Evolutionary conservation across 1,140 invertebrate species (phyloP).

Genomic region (Solenopsis invicta): DNA sequence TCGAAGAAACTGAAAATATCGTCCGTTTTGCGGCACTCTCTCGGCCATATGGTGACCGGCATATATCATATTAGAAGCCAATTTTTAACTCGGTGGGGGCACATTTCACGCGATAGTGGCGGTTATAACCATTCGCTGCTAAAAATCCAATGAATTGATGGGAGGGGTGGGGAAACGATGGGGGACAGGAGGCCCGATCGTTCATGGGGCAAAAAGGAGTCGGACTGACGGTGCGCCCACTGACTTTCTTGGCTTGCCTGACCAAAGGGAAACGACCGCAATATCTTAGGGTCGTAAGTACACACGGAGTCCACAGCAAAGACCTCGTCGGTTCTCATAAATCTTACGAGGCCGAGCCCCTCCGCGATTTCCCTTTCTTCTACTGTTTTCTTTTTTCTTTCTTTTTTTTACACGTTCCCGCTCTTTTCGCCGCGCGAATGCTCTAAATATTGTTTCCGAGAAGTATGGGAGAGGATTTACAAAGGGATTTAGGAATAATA

Average conservation of each 20-base stretch:
- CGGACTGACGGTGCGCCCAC: constrained; percentile 47
- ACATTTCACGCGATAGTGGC: constrained; percentile 77
- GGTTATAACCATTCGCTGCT: constrained; percentile 76
- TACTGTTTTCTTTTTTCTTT: constrained; percentile 19
- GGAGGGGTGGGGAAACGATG: not conserved
- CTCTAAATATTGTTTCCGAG: constrained; percentile 40
- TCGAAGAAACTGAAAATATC: constrained; percentile 78
- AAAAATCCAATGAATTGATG: constrained; percentile 83
- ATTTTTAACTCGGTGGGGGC: constrained; percentile 81
- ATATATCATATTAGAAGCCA: constrained; percentile 83
- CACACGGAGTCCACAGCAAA: constrained; percentile 72
- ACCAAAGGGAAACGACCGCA: constrained; percentile 77
- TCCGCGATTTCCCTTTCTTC: constrained; percentile 66
- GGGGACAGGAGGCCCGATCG: constrained; percentile 33
- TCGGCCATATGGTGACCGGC: constrained; percentile 78
- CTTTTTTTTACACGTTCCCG: not conserved
- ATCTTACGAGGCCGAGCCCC: constrained; percentile 65
- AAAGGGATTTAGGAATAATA: not conserved
- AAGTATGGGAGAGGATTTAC: not conserved
- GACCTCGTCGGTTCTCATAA: constrained; percentile 70
- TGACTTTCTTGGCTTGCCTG: constrained; percentile 74
- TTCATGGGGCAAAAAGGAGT: constrained; percentile 69
- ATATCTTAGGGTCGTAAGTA: constrained; percentile 77
- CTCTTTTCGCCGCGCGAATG: constrained; percentile 18
- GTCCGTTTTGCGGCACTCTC: constrained; percentile 77